Base-by-base conservation (phyloP, 2,888 invertebrate genomes). In the Trypoxylon attenuatum region DNA sequence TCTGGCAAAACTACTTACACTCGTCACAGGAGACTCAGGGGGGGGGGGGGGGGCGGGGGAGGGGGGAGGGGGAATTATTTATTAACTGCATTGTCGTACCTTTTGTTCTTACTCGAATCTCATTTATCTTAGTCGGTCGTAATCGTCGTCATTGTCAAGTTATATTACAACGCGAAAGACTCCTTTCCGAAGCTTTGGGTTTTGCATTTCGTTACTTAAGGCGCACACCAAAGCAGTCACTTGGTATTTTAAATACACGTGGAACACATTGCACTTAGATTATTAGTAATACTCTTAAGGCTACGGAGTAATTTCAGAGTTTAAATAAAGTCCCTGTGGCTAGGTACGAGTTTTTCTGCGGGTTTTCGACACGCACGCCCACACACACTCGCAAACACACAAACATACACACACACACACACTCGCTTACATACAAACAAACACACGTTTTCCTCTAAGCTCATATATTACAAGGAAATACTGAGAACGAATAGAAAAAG, bases 261-360 rank as follows among this genome's bases (percentile, higher is more conserved):
- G 73, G 77, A 82, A 83, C 81, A 81, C 81, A 82, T 82, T 82
- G 83, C 83, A 82, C 78, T 82, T 79, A 81, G 80, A 78, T 74
- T 77, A 73, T 78, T 78, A 73, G 69, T 56, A 78, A 69, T 75
- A 77, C 49, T 68, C 75, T 79, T 71, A 71, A 8, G 23, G 49
- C 69, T 74, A 73, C 42, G 41, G 51, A 65, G 65, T 68, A 65
- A 73, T 49, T 72, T 39, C 52, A 73, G 60, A 59, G 59, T 47
- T 71, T 59, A 73, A 74, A 66, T 62, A 66, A 73, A 63, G 57
- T 59, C 49, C 51, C 53, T 41, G 27, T 58, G 41, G 41, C 23
- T 46, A 39, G 21, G 41, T 70, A 63, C 46, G 60, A 39, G 45
- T 55, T 73, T 51, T 41, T 16, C n/a, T 41, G 23, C 29, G 45